Base-by-base conservation (phyloP, 2,888 invertebrate genomes). In the Dasysyrphus albostriatus region DNA sequence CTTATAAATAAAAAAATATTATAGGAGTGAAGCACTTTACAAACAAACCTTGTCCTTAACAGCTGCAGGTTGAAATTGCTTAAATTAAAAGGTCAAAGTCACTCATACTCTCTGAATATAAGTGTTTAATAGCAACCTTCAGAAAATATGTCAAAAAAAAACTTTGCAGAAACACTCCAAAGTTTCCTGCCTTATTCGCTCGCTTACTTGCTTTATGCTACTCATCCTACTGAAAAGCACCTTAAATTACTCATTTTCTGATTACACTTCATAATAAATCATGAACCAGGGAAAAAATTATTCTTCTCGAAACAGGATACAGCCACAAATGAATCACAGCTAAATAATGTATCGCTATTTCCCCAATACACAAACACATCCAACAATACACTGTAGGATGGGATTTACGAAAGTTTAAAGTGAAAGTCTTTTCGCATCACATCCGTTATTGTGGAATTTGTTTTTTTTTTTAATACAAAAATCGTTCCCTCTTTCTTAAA, bases 281-380 rank as follows among this genome's bases (percentile, higher is more conserved):
- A 77, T 73, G 63, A 29, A 51, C 29, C 29, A 58, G 76, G n/a
- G 10, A 67, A 59, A 83, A 77, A 70, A 54, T 77, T 37, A 32
- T 67, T 47, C 69, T 73, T 59, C 73, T 54, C 67, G 59, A 77
- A 78, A 73, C 77, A 73, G 77, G 77, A 83, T 77, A 69, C 67
- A 83, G 59, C 69, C 77, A 29, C 73, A 83, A 83, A 83, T 83
- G 83, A 83, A 73, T 83, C 77, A 61, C 83, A 83, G 83, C 73
- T 78, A 77, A 83, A 73, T 73, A 58, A 58, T 58, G 56, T 78
- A 78, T 78, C 29, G 69, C 54, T 54, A 78, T 73, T 14, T 54
- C 54, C 54, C 69, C 44, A 32, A 56, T 56, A 54, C 24, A 12
- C 32, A 56, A 32, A 54, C 24, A 12, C 32, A 9, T 12, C 10